Conservation (phyloP, 2,113 vertebrate genomes). For the Brachyhypopomus occidentalis region DNA sequence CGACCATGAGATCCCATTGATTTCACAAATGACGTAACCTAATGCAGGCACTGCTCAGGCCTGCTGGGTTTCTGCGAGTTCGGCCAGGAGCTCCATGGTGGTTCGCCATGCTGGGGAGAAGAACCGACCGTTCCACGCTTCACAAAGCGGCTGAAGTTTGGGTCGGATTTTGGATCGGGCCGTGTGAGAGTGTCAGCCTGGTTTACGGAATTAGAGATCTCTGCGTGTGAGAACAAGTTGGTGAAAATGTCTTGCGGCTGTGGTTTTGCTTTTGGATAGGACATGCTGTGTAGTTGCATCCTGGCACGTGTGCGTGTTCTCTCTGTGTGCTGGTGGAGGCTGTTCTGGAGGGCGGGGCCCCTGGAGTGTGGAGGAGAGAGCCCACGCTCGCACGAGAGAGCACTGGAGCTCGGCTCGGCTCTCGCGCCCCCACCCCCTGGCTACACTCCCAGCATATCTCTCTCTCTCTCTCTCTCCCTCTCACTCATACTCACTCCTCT, state of each 20-base stretch:
- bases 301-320: constrained; percentile 18
- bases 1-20: no score
- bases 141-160: background rate
- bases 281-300: background rate
- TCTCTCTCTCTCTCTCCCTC: background rate
- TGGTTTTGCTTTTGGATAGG: background rate
- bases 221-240: background rate
- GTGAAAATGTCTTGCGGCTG: background rate
- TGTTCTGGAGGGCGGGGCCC: constrained; percentile 52
- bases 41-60: no score
- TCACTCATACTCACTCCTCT: no score
- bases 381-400: constrained; percentile 39
- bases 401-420: constrained; percentile 14
- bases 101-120: no score
- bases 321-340: constrained; percentile 22
- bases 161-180: background rate
- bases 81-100: no score
- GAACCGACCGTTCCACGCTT: no score
- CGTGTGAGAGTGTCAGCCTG: background rate
- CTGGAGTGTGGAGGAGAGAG: constrained; percentile 60
- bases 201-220: background rate
- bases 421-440: constrained; percentile 56
- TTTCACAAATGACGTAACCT: no score
- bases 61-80: no score
- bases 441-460: constrained; percentile 62